These are phyloP conservation scores for Etheostoma nigrum DNA, from an alignment of 2,797 vertebrate species.

Conservation along the genomic window DNA sequence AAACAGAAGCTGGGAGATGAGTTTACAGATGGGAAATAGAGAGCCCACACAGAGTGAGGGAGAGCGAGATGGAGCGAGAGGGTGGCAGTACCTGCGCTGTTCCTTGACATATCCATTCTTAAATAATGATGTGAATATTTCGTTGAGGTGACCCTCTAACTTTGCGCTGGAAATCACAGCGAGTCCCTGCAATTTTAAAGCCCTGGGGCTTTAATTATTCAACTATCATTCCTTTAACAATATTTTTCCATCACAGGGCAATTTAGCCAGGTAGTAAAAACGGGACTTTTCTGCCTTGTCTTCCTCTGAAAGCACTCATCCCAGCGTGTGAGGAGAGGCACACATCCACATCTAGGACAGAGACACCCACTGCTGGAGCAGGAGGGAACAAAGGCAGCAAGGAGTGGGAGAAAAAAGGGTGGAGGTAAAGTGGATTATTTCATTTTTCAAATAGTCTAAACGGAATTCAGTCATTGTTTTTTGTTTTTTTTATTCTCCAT, in stretches of 20 bases:
- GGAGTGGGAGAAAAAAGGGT: neutral
- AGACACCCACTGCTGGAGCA: slow-evolving; percentile 51
- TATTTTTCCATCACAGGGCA: slow-evolving; percentile 87
- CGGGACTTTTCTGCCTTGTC: slow-evolving; percentile 62
- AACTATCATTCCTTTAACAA: slow-evolving; percentile 84
- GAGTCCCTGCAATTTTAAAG: slow-evolving; percentile 83
- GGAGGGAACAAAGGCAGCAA: slow-evolving; percentile 50
- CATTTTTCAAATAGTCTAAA: slow-evolving; percentile 59
- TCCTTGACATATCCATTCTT: slow-evolving; percentile 68
- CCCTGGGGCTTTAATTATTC: slow-evolving; percentile 84
- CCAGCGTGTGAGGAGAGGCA: slow-evolving; percentile 75
- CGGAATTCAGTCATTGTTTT: slow-evolving; percentile 37
- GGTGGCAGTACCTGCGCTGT: slow-evolving; percentile 41
- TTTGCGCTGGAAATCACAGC: slow-evolving; percentile 77
- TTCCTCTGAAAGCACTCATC: slow-evolving; percentile 80
- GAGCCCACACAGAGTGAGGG: neutral
- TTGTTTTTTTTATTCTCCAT: neutral
- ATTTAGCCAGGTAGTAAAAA: slow-evolving; percentile 81
- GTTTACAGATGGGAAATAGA: slow-evolving; percentile 19
- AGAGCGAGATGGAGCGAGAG: slow-evolving; percentile 25
- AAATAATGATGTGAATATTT: slow-evolving; percentile 85
- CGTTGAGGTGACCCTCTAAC: slow-evolving; percentile 71
- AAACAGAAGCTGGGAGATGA: slow-evolving; percentile 12
- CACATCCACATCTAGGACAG: slow-evolving; percentile 76
- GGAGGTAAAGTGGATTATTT: slow-evolving; percentile 27